Conservation (phyloP, 2,113 vertebrate genomes). For the Microtus pennsylvanicus region DNA sequence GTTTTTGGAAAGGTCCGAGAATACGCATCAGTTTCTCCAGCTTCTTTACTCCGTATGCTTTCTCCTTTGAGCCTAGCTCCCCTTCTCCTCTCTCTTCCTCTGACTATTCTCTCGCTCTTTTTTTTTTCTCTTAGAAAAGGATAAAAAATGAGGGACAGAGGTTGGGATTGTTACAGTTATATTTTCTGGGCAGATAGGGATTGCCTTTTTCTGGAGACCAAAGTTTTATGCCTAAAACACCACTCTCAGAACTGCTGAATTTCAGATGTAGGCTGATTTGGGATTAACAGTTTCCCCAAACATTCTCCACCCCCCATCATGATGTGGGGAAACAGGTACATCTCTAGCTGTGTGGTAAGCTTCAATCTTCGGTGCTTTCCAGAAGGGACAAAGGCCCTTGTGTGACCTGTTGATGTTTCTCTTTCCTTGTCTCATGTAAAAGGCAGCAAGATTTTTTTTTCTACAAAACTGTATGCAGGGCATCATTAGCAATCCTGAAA, state of each 20-base stretch:
- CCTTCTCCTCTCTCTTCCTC: not conserved
- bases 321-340: fast-evolving
- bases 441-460: not conserved
- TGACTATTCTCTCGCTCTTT: not conserved
- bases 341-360: fast-evolving
- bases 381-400: not conserved
- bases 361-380: not conserved
- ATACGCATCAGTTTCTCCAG: not conserved
- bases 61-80: not conserved
- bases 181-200: not conserved
- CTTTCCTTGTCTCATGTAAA: constrained; percentile 8
- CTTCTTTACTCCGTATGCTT: not conserved
- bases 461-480: not conserved
- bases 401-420: not conserved
- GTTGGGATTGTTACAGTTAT: not conserved
- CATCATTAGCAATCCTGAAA: not conserved
- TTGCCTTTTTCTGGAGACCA: not conserved
- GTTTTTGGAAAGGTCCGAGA: constrained; percentile 19
- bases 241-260: not conserved
- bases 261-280: not conserved
- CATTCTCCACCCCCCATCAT: not conserved
- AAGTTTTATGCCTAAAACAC: not conserved
- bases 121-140: not conserved
- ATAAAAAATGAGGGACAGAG: not conserved
- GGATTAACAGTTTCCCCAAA: not conserved